A percentile compares a stretch with the other conserved stretches of the same genome.
Conservation (phyloP, 2,888 invertebrate species). For the Amaurobius ferox region DNA sequence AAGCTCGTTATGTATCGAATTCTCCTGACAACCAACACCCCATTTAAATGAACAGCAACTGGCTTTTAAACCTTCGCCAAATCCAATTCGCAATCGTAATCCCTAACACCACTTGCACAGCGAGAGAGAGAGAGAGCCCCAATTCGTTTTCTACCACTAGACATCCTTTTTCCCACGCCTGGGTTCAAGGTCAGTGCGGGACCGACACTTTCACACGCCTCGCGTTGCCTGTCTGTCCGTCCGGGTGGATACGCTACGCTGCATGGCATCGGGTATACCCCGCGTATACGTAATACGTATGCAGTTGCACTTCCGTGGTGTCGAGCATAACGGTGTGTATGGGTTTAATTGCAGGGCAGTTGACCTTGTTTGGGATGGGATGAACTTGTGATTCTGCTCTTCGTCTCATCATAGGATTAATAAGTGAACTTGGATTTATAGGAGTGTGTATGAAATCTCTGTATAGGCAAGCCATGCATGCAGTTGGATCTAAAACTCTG, state of each 20-base stretch:
- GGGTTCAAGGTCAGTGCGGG: slow-evolving; percentile 62
- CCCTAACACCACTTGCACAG: slow-evolving; percentile 1
- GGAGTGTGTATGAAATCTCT: no score
- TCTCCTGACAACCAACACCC: not conserved
- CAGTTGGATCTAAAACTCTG: no score
- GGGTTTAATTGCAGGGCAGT: slow-evolving; percentile 22
- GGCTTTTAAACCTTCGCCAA: not conserved
- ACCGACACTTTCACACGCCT: slow-evolving; percentile 69
- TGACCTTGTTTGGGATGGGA: slow-evolving; percentile 26
- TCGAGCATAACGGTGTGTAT: slow-evolving; percentile 14
- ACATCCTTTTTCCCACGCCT: slow-evolving; percentile 69
- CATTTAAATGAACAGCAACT: slow-evolving; percentile 13
- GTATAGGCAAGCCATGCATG: no score
- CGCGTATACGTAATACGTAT: not conserved
- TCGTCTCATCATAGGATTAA: not conserved
- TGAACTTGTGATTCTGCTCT: not conserved
- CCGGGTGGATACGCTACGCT: slow-evolving; percentile 61
- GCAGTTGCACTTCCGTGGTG: slow-evolving; percentile 8
- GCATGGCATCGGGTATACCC: slow-evolving; percentile 36
- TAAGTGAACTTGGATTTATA: not conserved
- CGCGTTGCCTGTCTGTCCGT: slow-evolving; percentile 24
- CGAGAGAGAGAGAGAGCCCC: not conserved
- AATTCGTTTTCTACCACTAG: slow-evolving; percentile 27
- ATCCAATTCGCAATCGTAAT: slow-evolving; percentile 1
- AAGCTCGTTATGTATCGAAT: not conserved